Evolutionary conservation across 2,888 invertebrate genomes (phyloP).

Genomic region (Apamea anceps): DNA sequence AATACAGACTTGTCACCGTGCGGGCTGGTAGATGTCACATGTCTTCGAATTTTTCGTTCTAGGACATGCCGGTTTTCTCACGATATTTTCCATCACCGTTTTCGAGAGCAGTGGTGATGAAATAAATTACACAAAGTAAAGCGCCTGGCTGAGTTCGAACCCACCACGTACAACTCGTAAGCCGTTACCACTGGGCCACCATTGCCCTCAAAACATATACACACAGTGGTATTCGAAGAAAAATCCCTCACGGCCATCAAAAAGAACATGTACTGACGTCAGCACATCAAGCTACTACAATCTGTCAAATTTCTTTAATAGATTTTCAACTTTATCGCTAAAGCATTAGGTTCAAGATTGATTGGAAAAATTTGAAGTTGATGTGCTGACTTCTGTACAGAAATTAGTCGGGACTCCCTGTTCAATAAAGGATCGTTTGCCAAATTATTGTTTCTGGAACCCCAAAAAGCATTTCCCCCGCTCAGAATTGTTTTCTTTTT

Average conservation of each 20-base stretch:
- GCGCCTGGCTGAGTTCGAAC: too few species aligned
- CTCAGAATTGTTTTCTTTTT: not conserved
- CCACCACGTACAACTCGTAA: not conserved
- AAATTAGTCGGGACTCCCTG: too few species aligned
- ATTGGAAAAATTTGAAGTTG: too few species aligned
- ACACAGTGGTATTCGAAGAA: not conserved
- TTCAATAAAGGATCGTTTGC: conserved; percentile 4
- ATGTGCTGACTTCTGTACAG: too few species aligned
- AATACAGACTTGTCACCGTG: too few species aligned
- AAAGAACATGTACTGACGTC: not conserved
- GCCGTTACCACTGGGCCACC: not conserved
- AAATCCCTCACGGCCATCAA: not conserved
- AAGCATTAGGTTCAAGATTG: too few species aligned
- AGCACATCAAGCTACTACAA: too few species aligned
- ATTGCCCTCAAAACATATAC: not conserved
- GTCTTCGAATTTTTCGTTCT: too few species aligned
- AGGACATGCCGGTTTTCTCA: too few species aligned
- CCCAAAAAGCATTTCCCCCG: not conserved
- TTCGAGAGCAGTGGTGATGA: not conserved
- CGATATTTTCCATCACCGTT: not conserved
- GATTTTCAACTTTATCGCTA: too few species aligned
- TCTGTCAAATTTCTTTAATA: too few species aligned
- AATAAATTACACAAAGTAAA: not conserved
- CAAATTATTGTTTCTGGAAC: conserved; percentile 13
- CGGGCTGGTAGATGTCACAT: too few species aligned